A percentile compares a stretch with the other conserved stretches of the same genome.
These are phyloP conservation scores for Uloborus plumipes DNA, from an alignment of 2,888 invertebrate genomes.

Conservation along the genomic window DNA sequence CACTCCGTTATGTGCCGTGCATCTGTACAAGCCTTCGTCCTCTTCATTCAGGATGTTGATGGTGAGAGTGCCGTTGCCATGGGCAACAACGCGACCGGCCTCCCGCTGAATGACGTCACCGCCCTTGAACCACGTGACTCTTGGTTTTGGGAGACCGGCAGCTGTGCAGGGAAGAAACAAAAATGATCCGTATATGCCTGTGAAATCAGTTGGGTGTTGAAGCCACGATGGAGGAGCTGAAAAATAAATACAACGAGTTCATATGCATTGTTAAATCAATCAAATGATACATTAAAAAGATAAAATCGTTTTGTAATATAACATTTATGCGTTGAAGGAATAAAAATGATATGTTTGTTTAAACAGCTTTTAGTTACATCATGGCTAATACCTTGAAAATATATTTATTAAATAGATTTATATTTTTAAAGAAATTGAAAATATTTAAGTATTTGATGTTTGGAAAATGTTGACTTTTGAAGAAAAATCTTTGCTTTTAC, in stretches of 20 bases:
- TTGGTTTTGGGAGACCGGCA: slow-evolving; percentile 34
- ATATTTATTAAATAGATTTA: no score
- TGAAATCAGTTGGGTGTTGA: slow-evolving; percentile 18
- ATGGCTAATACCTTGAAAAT: no score
- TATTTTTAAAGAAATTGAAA: no score
- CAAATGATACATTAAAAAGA: no score
- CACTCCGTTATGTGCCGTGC: slow-evolving; percentile 56
- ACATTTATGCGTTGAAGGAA: no score
- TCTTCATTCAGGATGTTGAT: slow-evolving; percentile 52
- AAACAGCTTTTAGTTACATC: no score
- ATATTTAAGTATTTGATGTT: no score
- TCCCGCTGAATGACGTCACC: slow-evolving; percentile 27
- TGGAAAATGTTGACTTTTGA: no score
- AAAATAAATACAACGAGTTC: background rate
- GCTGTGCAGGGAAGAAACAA: slow-evolving; percentile 38
- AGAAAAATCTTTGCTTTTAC: no score
- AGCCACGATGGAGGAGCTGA: slow-evolving; percentile 52
- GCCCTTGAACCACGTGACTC: slow-evolving; percentile 48
- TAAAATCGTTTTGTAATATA: no score
- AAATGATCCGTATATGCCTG: slow-evolving; percentile 36
- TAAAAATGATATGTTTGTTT: no score
- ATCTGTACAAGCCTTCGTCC: slow-evolving; percentile 57
- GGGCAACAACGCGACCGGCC: slow-evolving; percentile 32
- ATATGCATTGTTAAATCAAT: no score
- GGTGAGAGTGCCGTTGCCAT: slow-evolving; percentile 40